Percentiles rank a stretch among this genome's conserved stretches.
Conservation (phyloP, 2,113 vertebrate species). For the Mixornis gularis region DNA sequence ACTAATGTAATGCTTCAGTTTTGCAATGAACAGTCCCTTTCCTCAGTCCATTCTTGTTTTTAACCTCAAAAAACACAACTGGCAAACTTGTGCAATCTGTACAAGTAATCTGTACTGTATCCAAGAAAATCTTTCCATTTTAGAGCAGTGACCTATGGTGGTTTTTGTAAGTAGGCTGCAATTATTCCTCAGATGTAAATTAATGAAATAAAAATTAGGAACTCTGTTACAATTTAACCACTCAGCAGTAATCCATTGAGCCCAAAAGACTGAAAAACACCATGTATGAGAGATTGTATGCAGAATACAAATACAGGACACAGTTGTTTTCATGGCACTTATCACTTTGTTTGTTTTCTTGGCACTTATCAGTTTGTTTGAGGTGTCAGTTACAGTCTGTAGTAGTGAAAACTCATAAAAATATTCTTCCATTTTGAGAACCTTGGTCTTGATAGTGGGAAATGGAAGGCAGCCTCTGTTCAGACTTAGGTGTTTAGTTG, state of each 20-base stretch:
- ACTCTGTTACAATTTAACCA: not conserved
- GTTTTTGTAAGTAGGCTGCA: not conserved
- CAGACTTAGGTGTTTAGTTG: not conserved
- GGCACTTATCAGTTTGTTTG: not conserved
- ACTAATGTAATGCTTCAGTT: not conserved
- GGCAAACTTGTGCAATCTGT: rapidly evolving
- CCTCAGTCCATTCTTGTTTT: not conserved
- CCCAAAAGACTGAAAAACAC: not conserved
- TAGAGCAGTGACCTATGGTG: not conserved
- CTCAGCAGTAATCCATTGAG: not conserved
- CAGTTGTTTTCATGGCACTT: rapidly evolving
- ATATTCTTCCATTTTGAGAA: not conserved
- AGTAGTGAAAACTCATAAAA: not conserved
- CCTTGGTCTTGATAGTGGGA: not conserved
- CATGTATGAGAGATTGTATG: rapidly evolving
- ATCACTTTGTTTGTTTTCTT: not conserved
- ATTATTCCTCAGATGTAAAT: not conserved
- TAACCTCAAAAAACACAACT: not conserved
- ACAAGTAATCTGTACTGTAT: not conserved
- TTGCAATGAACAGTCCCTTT: not conserved
- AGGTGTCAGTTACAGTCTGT: not conserved
- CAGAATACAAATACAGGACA: not conserved
- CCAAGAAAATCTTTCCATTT: not conserved
- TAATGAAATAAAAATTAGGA: not conserved
- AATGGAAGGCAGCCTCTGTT: not conserved